A percentile compares a stretch with the other conserved stretches of the same genome.
phyloP scores from a whole-genome alignment of 2,113 vertebrate species.

The Tinamus guttatus region DNA sequence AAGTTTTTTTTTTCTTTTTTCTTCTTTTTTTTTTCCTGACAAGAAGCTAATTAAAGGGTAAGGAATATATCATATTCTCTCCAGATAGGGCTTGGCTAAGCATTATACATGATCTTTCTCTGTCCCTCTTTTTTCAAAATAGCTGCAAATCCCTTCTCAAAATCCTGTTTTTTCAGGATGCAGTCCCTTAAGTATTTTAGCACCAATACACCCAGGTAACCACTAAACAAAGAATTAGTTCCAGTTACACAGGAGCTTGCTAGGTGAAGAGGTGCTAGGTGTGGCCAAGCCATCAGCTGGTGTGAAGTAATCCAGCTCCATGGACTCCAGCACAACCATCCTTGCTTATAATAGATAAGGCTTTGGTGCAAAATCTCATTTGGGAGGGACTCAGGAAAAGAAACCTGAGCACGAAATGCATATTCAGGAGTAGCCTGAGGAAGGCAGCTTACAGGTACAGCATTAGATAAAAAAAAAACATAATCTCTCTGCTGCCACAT shows the following conservation, averaged over 20 bases:
- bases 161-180: fast-evolving
- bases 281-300: neutral
- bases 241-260: neutral
- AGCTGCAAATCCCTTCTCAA: neutral
- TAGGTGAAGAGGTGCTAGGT: neutral
- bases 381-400: neutral
- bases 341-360: neutral
- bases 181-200: neutral
- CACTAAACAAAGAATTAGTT: neutral
- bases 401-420: neutral
- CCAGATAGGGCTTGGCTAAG: neutral
- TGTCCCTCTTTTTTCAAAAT: neutral
- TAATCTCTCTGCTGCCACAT: neutral
- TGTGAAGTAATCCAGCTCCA: neutral
- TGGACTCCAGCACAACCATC: neutral
- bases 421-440: neutral
- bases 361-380: neutral
- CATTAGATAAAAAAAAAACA: neutral
- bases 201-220: no score
- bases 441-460: neutral
- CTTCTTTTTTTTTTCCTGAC: no score
- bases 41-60: neutral
- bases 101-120: neutral
- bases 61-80: neutral
- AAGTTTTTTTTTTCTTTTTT: neutral